Conservation (phyloP, 2,888 invertebrate species). For the Agapostemon virescens region DNA sequence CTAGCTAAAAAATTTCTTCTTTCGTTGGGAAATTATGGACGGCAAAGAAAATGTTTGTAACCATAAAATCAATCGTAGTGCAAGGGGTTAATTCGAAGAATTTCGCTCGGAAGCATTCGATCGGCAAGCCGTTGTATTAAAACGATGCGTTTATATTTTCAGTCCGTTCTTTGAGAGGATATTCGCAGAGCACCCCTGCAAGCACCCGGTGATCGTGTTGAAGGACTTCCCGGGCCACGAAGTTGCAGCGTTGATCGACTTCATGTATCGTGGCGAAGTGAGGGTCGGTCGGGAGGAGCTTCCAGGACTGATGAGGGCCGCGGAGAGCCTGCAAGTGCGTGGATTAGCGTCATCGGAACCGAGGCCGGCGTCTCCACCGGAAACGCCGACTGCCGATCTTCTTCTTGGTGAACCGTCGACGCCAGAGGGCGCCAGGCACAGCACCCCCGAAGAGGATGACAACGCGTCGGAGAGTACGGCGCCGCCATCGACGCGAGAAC, state of each 20-base stretch:
- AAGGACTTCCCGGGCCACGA: conserved; percentile 95
- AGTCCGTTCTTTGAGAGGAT: conserved; percentile 94
- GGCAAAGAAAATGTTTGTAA: no score
- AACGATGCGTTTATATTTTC: conserved; percentile 77
- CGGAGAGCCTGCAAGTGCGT: conserved; percentile 92
- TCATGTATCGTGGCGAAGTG: conserved; percentile 96
- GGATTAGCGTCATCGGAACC: conserved; percentile 86
- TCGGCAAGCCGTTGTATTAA: neutral
- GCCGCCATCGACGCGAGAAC: conserved; percentile 70
- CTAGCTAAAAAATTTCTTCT: no score
- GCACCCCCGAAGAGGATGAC: conserved; percentile 73
- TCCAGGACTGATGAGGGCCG: conserved; percentile 91
- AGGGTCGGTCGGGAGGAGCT: conserved; percentile 93
- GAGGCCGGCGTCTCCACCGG: conserved; percentile 81
- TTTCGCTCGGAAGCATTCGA: accelerated
- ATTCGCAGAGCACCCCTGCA: conserved; percentile 95
- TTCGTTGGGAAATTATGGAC: no score
- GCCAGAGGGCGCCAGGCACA: conserved; percentile 79
- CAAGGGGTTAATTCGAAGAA: neutral
- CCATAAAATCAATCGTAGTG: no score
- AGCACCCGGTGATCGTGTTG: conserved; percentile 95
- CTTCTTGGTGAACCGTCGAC: conserved; percentile 82
- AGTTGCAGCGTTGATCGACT: conserved; percentile 93
- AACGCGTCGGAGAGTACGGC: conserved; percentile 73
- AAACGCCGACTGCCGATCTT: conserved; percentile 78